Base-by-base conservation (phyloP, 2,888 invertebrate species). In the Dicyrtoma fusca region DNA sequence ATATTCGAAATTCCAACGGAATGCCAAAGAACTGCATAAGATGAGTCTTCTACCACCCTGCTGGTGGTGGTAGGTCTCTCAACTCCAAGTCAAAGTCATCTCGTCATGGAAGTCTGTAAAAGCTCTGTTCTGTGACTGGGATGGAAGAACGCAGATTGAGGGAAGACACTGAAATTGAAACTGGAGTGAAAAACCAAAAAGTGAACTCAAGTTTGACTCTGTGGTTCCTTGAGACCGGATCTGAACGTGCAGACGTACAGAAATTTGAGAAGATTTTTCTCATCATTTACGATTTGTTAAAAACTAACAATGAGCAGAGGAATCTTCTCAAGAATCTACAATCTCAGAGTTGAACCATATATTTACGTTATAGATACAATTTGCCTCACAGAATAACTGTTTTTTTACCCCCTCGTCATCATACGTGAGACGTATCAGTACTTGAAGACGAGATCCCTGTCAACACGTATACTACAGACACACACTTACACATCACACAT, bases 201-300 rank as follows among this genome's bases (percentile, higher is more conserved):
- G 21, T 17, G 21, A 53, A 17, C 17, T 47, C 10, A 64, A 64
- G 49, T 21, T 23, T 49, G 49, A 49, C 14, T 64, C 51, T 66
- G 66, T 21, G 66, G 66, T 66, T 66, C 53, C 34, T 34, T 66
- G 53, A 34, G 51, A 51, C 53, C 63, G 45, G 47, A 63, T 44
- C 47, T 23, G 45, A 63, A 21, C 42, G 63, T 63, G 34, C 61
- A 61, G 13, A 61, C 14, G 17, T 17, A 34, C 45, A 21, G 63
- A 63, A 47, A 63, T 63, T 11, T 21, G 45, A 63, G 45, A 63
- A 21, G 23, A 21, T 63, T 4, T 44, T 25, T 47, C 63, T 63
- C 45, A 21, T 23, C 19, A 19, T 55, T 44, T n/a, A 42, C 19
- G 42, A 34, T 5, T 34, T 34, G 34, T 34, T 34, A 34, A 34